These are phyloP conservation scores for Catocala nupta DNA, from an alignment of 2,888 invertebrate genomes.

Conservation along the genomic window DNA sequence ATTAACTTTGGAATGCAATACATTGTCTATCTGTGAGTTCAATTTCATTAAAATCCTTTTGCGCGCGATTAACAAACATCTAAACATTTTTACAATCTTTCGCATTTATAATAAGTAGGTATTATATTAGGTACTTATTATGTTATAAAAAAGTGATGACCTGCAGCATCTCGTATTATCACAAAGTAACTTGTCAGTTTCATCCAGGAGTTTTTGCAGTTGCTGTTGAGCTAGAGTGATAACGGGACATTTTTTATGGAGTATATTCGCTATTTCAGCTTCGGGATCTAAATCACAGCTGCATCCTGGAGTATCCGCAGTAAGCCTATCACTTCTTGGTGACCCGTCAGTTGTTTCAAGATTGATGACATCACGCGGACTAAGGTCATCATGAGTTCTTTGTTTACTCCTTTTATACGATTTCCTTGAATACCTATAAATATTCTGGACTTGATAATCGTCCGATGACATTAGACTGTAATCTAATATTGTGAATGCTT, in stretches of 20 bases:
- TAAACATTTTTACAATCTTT: too few relatives aligned
- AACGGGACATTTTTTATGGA: slow-evolving; percentile 80
- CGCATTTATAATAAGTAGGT: too few relatives aligned
- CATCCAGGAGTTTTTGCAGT: slow-evolving; percentile 72
- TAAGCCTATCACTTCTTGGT: slow-evolving; percentile 58
- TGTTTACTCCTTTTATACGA: slow-evolving; percentile 69
- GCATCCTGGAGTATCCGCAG: slow-evolving; percentile 51
- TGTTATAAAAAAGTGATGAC: slow-evolving; percentile 44
- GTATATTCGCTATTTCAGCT: slow-evolving; percentile 72
- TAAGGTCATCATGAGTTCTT: slow-evolving; percentile 59
- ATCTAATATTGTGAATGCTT: neutral
- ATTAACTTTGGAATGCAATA: too few relatives aligned
- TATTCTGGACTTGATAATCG: slow-evolving; percentile 74
- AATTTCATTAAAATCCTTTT: too few relatives aligned
- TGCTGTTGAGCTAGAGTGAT: slow-evolving; percentile 78
- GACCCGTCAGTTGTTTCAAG: slow-evolving; percentile 56
- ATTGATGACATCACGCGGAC: slow-evolving; percentile 56
- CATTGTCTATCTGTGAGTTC: too few relatives aligned
- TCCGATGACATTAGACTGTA: slow-evolving; percentile 65
- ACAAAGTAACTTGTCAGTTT: slow-evolving; percentile 72
- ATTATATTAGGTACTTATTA: too few relatives aligned
- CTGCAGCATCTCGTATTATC: slow-evolving; percentile 73
- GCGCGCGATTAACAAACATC: too few relatives aligned
- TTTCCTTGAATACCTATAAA: slow-evolving; percentile 75
- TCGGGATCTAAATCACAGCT: slow-evolving; percentile 72